These are phyloP conservation scores for Agapetus fuscipes DNA, from an alignment of 2,888 invertebrate genomes.

Conservation along the genomic window DNA sequence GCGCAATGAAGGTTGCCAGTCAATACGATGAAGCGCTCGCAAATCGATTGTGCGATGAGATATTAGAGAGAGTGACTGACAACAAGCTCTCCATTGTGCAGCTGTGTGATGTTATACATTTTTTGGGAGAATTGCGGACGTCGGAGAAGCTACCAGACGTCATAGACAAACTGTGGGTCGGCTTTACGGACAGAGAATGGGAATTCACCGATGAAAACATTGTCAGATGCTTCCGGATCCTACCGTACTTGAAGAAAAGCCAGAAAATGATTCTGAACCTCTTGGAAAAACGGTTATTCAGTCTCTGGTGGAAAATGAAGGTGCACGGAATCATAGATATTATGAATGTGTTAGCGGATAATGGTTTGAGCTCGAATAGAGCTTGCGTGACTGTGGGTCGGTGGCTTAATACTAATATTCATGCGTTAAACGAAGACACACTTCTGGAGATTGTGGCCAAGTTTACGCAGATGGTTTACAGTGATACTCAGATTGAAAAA, in stretches of 20 bases:
- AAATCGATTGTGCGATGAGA: constrained; percentile 50
- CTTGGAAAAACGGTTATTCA: constrained; percentile 47
- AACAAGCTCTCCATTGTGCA: constrained; percentile 48
- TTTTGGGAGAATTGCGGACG: no score
- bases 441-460: constrained; percentile 44
- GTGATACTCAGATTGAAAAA: constrained; percentile 45
- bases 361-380: constrained; percentile 35
- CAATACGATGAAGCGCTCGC: constrained; percentile 36
- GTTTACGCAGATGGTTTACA: constrained; percentile 44
- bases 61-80: constrained; percentile 50
- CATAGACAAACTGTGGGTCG: constrained; percentile 58
- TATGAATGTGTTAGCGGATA: constrained; percentile 33
- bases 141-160: constrained; percentile 41
- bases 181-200: constrained; percentile 46
- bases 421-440: constrained; percentile 48
- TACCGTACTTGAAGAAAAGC: constrained; percentile 50
- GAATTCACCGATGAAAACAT: constrained; percentile 50
- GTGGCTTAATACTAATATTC: constrained; percentile 54
- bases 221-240: constrained; percentile 43
- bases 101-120: constrained; percentile 49
- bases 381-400: constrained; percentile 36
- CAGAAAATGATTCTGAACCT: constrained; percentile 46
- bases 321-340: constrained; percentile 40
- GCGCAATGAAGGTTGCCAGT: constrained; percentile 35
- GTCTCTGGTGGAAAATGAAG: constrained; percentile 47